Evolutionary conservation across 2,113 vertebrate genomes (phyloP), one percentile per base, ranked within the genome.

Genomic region (Esox niger): DNA sequence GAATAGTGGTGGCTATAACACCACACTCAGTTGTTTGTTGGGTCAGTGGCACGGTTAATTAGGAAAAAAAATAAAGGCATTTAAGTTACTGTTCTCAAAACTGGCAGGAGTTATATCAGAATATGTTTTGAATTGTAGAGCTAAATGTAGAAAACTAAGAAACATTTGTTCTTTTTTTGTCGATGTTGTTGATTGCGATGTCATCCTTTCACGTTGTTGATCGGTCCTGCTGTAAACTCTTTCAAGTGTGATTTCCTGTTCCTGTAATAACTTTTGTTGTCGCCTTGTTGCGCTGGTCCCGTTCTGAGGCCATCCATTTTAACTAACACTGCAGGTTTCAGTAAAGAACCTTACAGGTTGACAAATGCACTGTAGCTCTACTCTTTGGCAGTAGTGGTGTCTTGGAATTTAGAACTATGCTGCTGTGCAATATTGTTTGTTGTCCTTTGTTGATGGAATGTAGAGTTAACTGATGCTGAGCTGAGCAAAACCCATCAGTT

Each of bases 401-500:
- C 88, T 91, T 82, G 79, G 75, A 94, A 94, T 92, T 86, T 83
- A 92, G 88, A 61, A 91, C 88, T 84, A 88, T 85, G 89, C 92
- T 88, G 90, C 91, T 86, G 89, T 90, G 86, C 87, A 77, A 83
- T 68, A 78, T 79, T 80, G 69, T 79, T 74, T 84, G 82, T 74
- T 81, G 82, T 86, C 79, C 69, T 78, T 79, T 70, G 68, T 74
- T 66, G 72, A 76, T 55, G 74, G 64, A 79, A 77, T 75, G 81
- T 63, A 52, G 47, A 88, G 84, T 94, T 96, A 98, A 90, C 94
- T 99, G 91, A 99, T 98, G 93, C 95, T 99, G 90, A 99, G 96
- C 90, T 99, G 97, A 68, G 97, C 97, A 84, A 99, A 99, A 87
- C 97, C 97, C 86, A 99, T 92, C 63, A 99, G 95, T 86, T 99